phyloP scores from a whole-genome alignment of 2,113 vertebrate species.

The Sialia sialis region DNA sequence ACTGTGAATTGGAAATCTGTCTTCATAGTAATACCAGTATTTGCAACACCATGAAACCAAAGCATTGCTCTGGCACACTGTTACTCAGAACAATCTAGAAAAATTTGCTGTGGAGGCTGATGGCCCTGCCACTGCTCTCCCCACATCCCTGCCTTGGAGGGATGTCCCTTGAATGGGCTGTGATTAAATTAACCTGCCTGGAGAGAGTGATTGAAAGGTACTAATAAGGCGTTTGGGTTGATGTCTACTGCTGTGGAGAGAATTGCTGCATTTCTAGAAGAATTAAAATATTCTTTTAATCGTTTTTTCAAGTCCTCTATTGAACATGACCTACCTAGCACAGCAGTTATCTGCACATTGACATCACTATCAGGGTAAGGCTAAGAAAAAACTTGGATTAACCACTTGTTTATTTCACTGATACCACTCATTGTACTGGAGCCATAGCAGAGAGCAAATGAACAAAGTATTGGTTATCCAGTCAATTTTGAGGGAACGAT shows the following conservation, averaged over 20 bases:
- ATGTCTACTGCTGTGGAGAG: not conserved
- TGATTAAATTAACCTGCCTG: too few relatives aligned
- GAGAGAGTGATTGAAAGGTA: not conserved
- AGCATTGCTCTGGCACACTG: not conserved
- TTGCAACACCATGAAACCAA: not conserved
- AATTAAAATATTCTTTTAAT: not conserved
- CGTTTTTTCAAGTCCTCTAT: not conserved
- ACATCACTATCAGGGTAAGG: not conserved
- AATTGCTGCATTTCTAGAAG: not conserved
- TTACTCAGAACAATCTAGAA: not conserved
- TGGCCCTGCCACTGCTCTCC: too few relatives aligned
- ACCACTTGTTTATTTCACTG: not conserved
- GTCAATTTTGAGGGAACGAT: not conserved
- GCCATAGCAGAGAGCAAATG: not conserved
- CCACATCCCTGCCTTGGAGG: too few relatives aligned
- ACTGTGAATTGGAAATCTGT: fast-evolving
- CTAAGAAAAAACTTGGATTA: not conserved
- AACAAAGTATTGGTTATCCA: not conserved
- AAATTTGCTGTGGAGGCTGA: not conserved
- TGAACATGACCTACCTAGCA: not conserved
- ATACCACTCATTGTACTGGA: not conserved
- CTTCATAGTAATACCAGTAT: not conserved
- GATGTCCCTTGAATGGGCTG: too few relatives aligned
- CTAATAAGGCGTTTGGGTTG: not conserved
- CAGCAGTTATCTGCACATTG: not conserved